Conservation (phyloP, 53 echinoderm and acorn worm genomes). For the Luidia sarsii region DNA sequence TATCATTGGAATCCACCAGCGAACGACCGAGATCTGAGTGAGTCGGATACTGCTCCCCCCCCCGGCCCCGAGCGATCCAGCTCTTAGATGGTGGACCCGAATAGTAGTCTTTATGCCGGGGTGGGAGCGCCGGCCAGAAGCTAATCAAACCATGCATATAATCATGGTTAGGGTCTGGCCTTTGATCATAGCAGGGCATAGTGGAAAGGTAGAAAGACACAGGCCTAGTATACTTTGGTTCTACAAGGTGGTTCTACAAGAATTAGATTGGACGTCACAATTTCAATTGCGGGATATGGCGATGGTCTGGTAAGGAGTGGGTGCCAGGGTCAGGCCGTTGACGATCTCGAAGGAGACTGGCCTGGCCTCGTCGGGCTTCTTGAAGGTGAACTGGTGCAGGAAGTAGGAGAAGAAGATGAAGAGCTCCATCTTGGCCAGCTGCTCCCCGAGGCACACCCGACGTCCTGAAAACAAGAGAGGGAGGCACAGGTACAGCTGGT, state of each 20-base stretch:
- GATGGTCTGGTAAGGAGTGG: conserved; percentile 20
- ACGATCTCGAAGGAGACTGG: not conserved
- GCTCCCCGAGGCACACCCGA: conserved; percentile 22
- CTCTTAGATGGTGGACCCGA: too few relatives aligned
- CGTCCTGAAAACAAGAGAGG: not conserved
- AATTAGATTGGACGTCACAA: too few relatives aligned
- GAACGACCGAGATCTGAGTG: too few relatives aligned
- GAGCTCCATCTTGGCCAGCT: conserved; percentile 39
- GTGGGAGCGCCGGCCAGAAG: too few relatives aligned
- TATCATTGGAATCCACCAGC: too few relatives aligned
- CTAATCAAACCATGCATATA: too few relatives aligned
- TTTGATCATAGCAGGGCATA: not conserved
- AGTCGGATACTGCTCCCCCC: too few relatives aligned
- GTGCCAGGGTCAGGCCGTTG: conserved; percentile 1
- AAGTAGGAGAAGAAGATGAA: conserved; percentile 37
- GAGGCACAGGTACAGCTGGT: too few relatives aligned
- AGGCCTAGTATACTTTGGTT: not conserved
- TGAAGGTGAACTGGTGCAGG: conserved; percentile 41
- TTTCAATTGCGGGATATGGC: conserved; percentile 3
- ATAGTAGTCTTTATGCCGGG: too few relatives aligned
- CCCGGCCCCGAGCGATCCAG: too few relatives aligned
- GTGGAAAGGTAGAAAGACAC: not conserved
- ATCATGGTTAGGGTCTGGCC: too few relatives aligned
- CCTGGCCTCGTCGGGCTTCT: not conserved
- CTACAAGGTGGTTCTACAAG: too few relatives aligned